phyloP scores from a whole-genome alignment of 2,888 invertebrate genomes.

The Caenorhabditis sp. region DNA sequence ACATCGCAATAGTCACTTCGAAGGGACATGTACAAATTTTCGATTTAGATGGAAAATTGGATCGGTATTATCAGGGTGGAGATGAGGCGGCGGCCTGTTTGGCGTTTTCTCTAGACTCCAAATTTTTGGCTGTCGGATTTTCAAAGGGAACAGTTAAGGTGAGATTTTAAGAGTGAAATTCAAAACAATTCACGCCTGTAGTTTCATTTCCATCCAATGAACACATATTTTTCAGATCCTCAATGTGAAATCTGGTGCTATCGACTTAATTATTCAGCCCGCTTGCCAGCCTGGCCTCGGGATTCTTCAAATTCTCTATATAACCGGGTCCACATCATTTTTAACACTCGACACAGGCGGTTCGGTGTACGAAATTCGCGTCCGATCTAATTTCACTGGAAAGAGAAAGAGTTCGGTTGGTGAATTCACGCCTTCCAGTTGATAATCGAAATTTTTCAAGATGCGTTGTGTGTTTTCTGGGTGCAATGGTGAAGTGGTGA shows the following conservation, averaged over 20 bases:
- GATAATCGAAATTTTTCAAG: constrained; percentile 76
- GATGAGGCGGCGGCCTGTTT: constrained; percentile 51
- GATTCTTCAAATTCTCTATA: constrained; percentile 81
- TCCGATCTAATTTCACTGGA: constrained; percentile 22
- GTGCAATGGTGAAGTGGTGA: constrained; percentile 81
- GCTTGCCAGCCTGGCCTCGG: constrained; percentile 86
- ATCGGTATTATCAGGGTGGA: constrained; percentile 52
- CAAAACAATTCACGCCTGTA: too few species aligned
- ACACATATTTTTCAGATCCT: constrained; percentile 31
- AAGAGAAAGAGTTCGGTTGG: constrained; percentile 21
- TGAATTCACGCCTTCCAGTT: background rate
- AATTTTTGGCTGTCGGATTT: constrained; percentile 47
- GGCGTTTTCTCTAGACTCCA: constrained; percentile 47
- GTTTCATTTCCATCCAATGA: background rate
- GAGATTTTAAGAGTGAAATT: too few species aligned
- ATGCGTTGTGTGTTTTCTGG: constrained; percentile 89
- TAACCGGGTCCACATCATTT: constrained; percentile 76
- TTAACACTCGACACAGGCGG: constrained; percentile 60
- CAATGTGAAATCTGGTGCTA: constrained; percentile 24
- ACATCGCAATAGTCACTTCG: constrained; percentile 62
- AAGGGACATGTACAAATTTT: constrained; percentile 59
- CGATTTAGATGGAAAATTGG: constrained; percentile 48
- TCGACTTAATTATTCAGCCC: constrained; percentile 73
- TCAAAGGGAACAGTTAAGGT: constrained; percentile 52
- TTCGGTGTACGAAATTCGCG: constrained; percentile 58